Conservation (phyloP, 35 echinoderm and acorn worm species). For the Nesometra sesokonis region DNA sequence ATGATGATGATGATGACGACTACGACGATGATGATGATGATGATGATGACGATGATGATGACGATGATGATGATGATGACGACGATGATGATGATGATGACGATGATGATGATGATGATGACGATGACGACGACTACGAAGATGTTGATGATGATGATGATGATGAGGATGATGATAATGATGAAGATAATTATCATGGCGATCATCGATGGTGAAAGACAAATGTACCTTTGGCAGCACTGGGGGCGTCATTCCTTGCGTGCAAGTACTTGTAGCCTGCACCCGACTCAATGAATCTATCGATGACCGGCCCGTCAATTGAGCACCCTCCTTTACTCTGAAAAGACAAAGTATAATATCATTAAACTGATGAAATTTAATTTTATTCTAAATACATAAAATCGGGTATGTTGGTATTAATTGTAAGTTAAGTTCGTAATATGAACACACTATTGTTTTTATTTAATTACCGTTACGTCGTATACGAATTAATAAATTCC, state of each 20-base stretch:
- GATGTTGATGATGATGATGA: not conserved
- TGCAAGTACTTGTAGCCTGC: constrained; percentile 92
- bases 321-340: constrained; percentile 92
- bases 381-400: not conserved
- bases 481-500: too few relatives aligned
- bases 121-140: too few relatives aligned
- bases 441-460: too few relatives aligned
- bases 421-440: too few relatives aligned
- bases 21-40: too few relatives aligned
- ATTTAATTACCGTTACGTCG: too few relatives aligned
- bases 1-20: too few relatives aligned
- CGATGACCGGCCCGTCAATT: constrained; percentile 96
- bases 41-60: too few relatives aligned
- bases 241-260: constrained; percentile 82
- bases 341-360: not conserved
- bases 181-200: not conserved
- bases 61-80: too few relatives aligned
- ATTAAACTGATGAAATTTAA: not conserved
- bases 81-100: too few relatives aligned
- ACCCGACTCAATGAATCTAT: constrained; percentile 92
- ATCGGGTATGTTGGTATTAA: not conserved
- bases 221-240: constrained; percentile 62
- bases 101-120: too few relatives aligned
- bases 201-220: too few relatives aligned
- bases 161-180: not conserved